Evolutionary conservation across 2,888 invertebrate genomes (phyloP).

Genomic region (Oligia latruncula): DNA sequence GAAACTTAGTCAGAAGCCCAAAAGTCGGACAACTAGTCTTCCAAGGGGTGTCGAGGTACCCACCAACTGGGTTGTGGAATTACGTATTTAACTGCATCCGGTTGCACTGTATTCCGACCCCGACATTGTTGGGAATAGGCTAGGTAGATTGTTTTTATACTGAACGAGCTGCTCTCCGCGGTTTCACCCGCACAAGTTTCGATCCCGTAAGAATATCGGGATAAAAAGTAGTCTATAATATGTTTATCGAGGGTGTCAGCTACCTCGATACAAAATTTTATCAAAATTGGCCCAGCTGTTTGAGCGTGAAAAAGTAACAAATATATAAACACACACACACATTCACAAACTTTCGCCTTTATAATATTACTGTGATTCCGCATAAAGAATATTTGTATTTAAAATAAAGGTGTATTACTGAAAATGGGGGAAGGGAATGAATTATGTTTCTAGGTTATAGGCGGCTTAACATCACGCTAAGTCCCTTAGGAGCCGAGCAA

Average conservation of each 20-base stretch:
- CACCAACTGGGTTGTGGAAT: neutral
- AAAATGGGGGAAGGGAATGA: neutral
- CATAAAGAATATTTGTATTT: neutral
- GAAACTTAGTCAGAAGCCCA: neutral
- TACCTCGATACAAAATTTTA: too few relatives aligned
- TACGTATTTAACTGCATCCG: neutral
- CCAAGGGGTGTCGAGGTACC: neutral
- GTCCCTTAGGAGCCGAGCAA: too few relatives aligned
- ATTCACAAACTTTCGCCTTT: too few relatives aligned
- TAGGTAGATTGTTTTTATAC: neutral
- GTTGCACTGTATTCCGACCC: neutral
- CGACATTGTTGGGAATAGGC: neutral
- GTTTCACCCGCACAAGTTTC: too few relatives aligned
- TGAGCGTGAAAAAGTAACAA: too few relatives aligned
- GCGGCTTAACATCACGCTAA: too few relatives aligned
- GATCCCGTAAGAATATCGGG: too few relatives aligned
- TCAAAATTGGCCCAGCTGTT: too few relatives aligned
- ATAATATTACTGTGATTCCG: neutral
- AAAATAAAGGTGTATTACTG: neutral
- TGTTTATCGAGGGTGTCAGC: too few relatives aligned
- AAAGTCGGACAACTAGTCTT: neutral
- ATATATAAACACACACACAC: too few relatives aligned
- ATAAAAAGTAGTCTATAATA: too few relatives aligned
- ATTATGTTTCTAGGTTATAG: neutral
- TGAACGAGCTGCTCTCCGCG: too few relatives aligned